Conservation (phyloP, 2,888 invertebrate genomes). For the Arrhopalites spinosus region DNA sequence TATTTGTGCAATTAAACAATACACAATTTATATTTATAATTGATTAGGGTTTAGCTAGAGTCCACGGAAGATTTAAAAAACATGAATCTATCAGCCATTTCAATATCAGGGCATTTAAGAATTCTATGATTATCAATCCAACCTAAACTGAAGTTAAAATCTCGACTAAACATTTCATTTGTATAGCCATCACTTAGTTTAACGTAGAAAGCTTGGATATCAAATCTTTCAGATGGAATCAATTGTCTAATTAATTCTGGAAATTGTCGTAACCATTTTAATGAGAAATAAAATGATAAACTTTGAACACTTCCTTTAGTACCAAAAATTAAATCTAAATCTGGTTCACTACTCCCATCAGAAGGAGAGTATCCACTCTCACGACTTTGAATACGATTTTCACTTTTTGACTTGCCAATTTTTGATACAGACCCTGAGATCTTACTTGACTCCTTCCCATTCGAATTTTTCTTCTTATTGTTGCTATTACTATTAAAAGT, state of each 20-base stretch:
- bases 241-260: constrained; percentile 53
- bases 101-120: constrained; percentile 48
- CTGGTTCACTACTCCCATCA: constrained; percentile 30
- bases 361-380: neutral
- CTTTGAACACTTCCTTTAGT: constrained; percentile 43
- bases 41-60: neutral
- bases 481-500: neutral
- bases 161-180: constrained; percentile 45
- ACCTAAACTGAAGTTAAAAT: constrained; percentile 47
- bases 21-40: no score
- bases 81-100: constrained; percentile 51
- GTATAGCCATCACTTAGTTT: constrained; percentile 45
- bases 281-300: constrained; percentile 53
- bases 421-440: neutral
- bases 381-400: constrained; percentile 36
- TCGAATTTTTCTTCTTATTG: neutral
- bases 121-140: constrained; percentile 48
- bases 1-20: no score
- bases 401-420: neutral
- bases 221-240: constrained; percentile 54
- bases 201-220: constrained; percentile 51
- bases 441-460: neutral
- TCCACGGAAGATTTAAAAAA: constrained; percentile 50
- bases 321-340: constrained; percentile 54
- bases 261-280: constrained; percentile 53